Evolutionary conservation across 37 sponge, comb jelly and placozoan species (phyloP).

Genomic region (Geodia barretti): DNA sequence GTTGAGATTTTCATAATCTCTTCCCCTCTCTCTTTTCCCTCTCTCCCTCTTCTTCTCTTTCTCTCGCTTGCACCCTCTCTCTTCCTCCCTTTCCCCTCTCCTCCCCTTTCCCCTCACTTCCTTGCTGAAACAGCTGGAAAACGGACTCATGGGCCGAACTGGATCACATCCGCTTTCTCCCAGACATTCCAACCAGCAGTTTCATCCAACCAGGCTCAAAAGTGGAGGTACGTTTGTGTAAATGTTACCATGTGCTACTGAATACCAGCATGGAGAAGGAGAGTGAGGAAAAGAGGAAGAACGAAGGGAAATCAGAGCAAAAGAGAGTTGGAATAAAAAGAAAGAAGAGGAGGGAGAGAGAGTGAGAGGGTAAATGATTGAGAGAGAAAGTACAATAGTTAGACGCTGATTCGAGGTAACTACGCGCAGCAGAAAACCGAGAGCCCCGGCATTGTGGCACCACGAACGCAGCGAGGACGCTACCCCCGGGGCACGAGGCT

Average conservation of each 20-base stretch:
- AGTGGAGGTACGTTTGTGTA: constrained; percentile 68
- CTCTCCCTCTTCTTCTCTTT: constrained; percentile 21
- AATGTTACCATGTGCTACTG: neutral
- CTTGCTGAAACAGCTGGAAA: constrained; percentile 52
- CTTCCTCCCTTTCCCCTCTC: neutral
- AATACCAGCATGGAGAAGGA: neutral
- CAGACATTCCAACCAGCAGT: neutral
- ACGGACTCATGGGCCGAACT: constrained; percentile 45
- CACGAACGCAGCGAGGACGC: too few relatives aligned
- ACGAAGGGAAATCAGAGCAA: neutral
- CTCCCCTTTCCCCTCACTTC: neutral
- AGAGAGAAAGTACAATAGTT: too few relatives aligned
- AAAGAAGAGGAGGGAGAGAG: neutral
- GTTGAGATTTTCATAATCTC: too few relatives aligned
- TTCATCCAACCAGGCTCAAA: constrained; percentile 22
- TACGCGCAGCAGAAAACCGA: too few relatives aligned
- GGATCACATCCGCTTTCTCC: constrained; percentile 39
- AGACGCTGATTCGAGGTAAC: too few relatives aligned
- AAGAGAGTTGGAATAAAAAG: neutral
- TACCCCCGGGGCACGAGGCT: too few relatives aligned
- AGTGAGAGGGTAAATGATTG: too few relatives aligned
- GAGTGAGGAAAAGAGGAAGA: neutral
- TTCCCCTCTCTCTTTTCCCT: constrained; percentile 14
- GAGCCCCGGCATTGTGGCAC: too few relatives aligned
- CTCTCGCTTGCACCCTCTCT: neutral